phyloP scores from a whole-genome alignment of 1,140 invertebrate genomes.

The Bombyx mori region DNA sequence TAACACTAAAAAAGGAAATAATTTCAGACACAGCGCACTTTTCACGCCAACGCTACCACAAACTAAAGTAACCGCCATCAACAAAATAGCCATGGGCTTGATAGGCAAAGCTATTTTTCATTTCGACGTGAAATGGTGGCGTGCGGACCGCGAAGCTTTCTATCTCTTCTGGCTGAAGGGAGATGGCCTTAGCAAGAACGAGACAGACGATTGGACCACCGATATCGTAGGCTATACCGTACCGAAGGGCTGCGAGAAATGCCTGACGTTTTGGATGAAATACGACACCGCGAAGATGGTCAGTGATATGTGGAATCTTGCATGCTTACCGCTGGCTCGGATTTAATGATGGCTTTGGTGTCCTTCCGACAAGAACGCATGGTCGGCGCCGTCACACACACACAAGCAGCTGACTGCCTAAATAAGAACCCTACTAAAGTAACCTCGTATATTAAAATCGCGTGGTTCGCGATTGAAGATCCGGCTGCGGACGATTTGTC shows the following conservation, averaged over 20 bases:
- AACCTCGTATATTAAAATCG: too few relatives aligned
- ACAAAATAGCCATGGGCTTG: constrained; percentile 23
- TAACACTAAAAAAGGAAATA: not conserved
- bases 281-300: constrained; percentile 25
- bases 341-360: too few relatives aligned
- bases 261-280: constrained; percentile 20
- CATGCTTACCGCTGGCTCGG: too few relatives aligned
- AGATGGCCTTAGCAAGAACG: constrained; percentile 10
- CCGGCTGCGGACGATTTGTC: too few relatives aligned
- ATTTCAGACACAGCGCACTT: constrained; percentile 32
- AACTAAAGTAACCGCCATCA: constrained; percentile 17
- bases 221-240: constrained; percentile 9
- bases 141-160: not conserved
- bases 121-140: constrained; percentile 21
- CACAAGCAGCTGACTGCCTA: too few relatives aligned
- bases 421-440: too few relatives aligned
- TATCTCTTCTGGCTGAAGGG: constrained; percentile 18
- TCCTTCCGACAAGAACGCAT: too few relatives aligned
- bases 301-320: constrained; percentile 8
- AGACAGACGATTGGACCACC: constrained; percentile 17
- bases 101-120: constrained; percentile 22
- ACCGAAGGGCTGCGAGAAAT: constrained; percentile 17
- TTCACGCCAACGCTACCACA: constrained; percentile 17
- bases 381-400: too few relatives aligned
- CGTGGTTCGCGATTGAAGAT: too few relatives aligned